Base-by-base conservation (phyloP, 2,888 invertebrate genomes). In the Vandiemenella viatica region DNA sequence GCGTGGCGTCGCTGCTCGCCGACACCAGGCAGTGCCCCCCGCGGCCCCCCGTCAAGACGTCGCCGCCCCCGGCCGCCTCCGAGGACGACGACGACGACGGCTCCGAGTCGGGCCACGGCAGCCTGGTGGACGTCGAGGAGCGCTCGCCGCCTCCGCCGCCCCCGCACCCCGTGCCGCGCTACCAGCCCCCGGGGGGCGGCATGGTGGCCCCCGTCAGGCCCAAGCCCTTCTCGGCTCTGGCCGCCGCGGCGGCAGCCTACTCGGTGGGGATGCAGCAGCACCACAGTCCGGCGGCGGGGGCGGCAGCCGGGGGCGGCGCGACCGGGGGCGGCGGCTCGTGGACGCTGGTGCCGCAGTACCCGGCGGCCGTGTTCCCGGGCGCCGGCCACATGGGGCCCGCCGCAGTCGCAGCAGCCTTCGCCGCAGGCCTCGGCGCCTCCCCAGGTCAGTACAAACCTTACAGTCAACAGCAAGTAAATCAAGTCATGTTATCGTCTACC, bases 101-200 rank as follows among this genome's bases (percentile, higher is more conserved):
- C n/a, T 53, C 55, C 32, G 58, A 57, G 22, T 55, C 55, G 15
- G 53, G 55, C 8, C 53, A 72, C 55, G 77, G 77, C 56, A 80
- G 80, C 43, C 74, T 80, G 60, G 84, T 86, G 13, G 86, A 87
- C 62, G 85, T 86, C 13, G 86, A 85, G 63, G 86, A 85, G 60
- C n/a, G n/a, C n/a, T 32, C 19, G 43, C 43, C 40, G 8, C 45
- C 45, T 15, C 37, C 26, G 16, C 21, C 21, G 3, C 8, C 44
- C 22, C 10, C 15, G 38, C 5, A 15, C 1, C 20, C 15, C 4
- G 20, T 23, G 37, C 41, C 41, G 42, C 19, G 42, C 8, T 42
- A n/a, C n/a, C 19, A 19, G 19, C 42, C 19, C 19, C 42, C 42
- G 19, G 38, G 38, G 17, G 42, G 42, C 21, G 48, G 49, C 42